Evolutionary conservation across 2,888 invertebrate genomes (phyloP), one percentile per base, ranked within the genome.

Genomic region (Seira ritae): DNA sequence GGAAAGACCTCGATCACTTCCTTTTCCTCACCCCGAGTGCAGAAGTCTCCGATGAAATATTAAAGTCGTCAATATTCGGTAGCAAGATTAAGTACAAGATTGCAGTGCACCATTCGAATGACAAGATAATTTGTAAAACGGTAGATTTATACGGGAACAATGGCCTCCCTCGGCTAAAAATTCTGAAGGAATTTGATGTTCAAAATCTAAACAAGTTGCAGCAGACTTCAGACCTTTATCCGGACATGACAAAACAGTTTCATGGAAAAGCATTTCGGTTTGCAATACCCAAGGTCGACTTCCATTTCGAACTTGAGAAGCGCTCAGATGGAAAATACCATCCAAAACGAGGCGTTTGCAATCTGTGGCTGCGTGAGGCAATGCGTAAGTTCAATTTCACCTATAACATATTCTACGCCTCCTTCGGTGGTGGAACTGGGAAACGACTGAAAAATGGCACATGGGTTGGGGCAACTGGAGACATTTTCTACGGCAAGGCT

Each of bases 281-380:
- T 10, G 67, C 67, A 0, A 67, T 67, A 17, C 75, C 75, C 17
- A 67, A 75, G n/a, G 75, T 65, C 19, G 62, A 46, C 3, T 67
- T 67, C 37, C 23, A 24, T 15, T 75, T 75, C 23, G 67, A 75
- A n/a, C 3, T 66, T 1, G 50, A 22, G n/a, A 3, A 20, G 10
- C 19, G 42, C n/a, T 12, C 22, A 15, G 67, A 67, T 17, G 24
- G 24, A 12, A 65, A 37, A 2, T 67, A 50, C 17, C 50, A 75
- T 23, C 24, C 50, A n/a, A 67, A 66, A 37, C 46, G 75, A 10
- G 75, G 75, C 8, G 15, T 37, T 3, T 75, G 67, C n/a, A 67
- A 67, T 19, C 17, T 17, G 12, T 75, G 75, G 75, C 23, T 75
- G 19, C 67, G 42, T 6, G 50, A 24, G 1, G 67, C 67, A 12